Evolutionary conservation across 2,113 vertebrate genomes (phyloP).

Genomic region (Nestor notabilis): DNA sequence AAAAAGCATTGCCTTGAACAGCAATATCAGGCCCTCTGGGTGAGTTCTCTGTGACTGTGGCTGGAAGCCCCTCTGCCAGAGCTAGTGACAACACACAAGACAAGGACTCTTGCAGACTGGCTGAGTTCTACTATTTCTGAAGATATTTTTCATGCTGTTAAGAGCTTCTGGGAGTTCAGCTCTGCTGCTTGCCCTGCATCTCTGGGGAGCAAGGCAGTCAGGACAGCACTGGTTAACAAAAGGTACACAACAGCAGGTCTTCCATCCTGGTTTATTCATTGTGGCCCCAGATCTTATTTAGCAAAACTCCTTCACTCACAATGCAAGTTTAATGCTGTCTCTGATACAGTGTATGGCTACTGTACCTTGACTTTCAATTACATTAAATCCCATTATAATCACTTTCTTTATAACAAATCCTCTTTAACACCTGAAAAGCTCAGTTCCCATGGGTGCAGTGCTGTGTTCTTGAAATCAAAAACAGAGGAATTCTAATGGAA

Average conservation of each 20-base stretch:
- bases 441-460: slow-evolving; percentile 68
- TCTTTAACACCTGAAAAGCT: slow-evolving; percentile 82
- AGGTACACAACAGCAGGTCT: not conserved
- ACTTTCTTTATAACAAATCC: slow-evolving; percentile 83
- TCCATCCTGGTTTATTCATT: slow-evolving; percentile 9
- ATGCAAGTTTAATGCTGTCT: slow-evolving; percentile 69
- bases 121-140: not conserved
- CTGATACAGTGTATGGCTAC: slow-evolving; percentile 71
- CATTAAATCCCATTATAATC: slow-evolving; percentile 80
- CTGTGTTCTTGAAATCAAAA: slow-evolving; percentile 75
- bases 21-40: not conserved
- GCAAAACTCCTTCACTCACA: slow-evolving; percentile 65
- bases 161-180: not conserved
- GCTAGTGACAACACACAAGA: not conserved
- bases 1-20: not conserved
- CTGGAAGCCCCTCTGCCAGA: not conserved
- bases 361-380: slow-evolving; percentile 83
- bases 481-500: slow-evolving; percentile 70
- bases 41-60: not conserved
- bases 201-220: not conserved
- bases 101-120: fast-evolving
- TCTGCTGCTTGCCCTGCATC: not conserved
- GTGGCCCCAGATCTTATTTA: slow-evolving; percentile 60
- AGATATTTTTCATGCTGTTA: not conserved
- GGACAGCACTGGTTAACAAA: not conserved